Evolutionary conservation across 2,797 vertebrate species (phyloP), one percentile per base, ranked within the genome.

Genomic region (Labroides dimidiatus): DNA sequence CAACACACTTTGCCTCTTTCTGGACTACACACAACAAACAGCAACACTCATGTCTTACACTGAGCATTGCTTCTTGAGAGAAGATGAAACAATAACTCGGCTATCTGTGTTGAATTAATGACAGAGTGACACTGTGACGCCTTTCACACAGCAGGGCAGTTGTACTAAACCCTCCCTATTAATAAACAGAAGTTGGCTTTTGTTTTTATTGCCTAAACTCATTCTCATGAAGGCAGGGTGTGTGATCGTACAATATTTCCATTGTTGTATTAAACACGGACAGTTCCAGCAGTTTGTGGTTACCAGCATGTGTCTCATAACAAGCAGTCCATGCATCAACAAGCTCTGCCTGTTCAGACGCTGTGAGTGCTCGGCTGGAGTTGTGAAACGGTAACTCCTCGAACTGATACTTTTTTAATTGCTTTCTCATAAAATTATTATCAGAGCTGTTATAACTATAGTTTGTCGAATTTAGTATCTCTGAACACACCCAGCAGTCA

Each of bases 261-360:
- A 33, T 67, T 52, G 13, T 69, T 47, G 17, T 33, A 54, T 11
- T 37, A 21, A 58, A 58, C 37, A 75, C 74, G 39, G 0, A 37
- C 55, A 19, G 63, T 47, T 60, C 69, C 72, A 74, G 74, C 69
- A 64, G 72, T 55, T 61, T 43, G 55, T 47, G 48, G 45, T 57
- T 19, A n/a, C 21, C 45, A 15, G 66, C 24, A 66, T 24, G 0
- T 41, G 20, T 55, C 54, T 45, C 69, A 52, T 23, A 20, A 53
- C 50, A 24, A 20, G 19, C 54, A 24, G 21, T 11, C 20, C 64
- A 54, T 50, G 73, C 58, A 62, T 60, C 56, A 1, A 27, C 42
- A 55, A 36, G 51, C 54, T 55, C 64, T 11, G 51, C 42, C 64
- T 50, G 33, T 19, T 63, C 30, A 44, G 41, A 24, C 55, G 3